phyloP scores from a whole-genome alignment of 2,888 invertebrate species.

The Punctoribates punctum region DNA sequence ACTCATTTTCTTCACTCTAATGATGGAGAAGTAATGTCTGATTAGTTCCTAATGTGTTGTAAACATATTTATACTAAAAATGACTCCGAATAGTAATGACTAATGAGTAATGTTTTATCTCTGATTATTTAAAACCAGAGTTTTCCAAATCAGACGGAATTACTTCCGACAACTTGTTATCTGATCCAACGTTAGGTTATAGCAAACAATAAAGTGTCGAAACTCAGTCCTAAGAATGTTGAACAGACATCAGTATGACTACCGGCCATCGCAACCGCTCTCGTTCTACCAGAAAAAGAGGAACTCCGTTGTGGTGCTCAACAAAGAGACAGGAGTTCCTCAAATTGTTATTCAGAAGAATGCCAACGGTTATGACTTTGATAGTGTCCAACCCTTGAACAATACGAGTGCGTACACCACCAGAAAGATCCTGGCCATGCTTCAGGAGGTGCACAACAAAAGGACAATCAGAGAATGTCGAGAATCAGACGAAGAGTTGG shows the following conservation, averaged over 20 bases:
- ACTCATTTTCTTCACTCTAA: too few relatives aligned
- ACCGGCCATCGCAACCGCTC: background rate
- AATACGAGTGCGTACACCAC: background rate
- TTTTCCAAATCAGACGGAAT: too few relatives aligned
- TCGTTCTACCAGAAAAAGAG: background rate
- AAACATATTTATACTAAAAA: too few relatives aligned
- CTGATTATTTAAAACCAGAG: too few relatives aligned
- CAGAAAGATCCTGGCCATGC: conserved; percentile 26
- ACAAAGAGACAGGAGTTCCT: conserved; percentile 8
- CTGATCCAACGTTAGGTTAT: too few relatives aligned
- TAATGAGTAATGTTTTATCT: too few relatives aligned
- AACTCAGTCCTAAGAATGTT: background rate
- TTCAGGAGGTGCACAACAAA: conserved; percentile 38
- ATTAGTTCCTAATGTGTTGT: too few relatives aligned
- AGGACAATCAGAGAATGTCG: conserved; percentile 32
- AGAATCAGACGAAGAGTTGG: conserved; percentile 34
- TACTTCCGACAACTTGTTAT: too few relatives aligned
- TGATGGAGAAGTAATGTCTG: too few relatives aligned
- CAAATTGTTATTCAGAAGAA: conserved; percentile 22
- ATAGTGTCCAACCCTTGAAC: background rate
- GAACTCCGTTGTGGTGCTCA: background rate
- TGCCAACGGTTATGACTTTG: background rate
- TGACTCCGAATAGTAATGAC: too few relatives aligned
- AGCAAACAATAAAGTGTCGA: too few relatives aligned
- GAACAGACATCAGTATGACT: background rate